phyloP scores from a whole-genome alignment of 2,888 invertebrate species.

The Eucera pruinosa region DNA sequence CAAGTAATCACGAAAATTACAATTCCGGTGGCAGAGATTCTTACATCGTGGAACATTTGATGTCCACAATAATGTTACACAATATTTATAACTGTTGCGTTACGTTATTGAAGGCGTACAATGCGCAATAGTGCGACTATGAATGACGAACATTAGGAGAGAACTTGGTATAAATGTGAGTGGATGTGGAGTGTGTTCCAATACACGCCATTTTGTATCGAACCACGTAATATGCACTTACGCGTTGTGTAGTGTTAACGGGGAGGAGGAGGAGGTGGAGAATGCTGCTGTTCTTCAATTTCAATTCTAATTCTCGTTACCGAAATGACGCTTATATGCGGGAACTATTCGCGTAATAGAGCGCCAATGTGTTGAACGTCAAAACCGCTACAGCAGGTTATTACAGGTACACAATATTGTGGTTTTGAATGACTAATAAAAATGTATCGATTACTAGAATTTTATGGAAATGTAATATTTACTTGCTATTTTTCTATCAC shows the following conservation, averaged over 20 bases:
- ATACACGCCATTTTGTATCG: slow-evolving; percentile 18
- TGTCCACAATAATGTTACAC: slow-evolving; percentile 11
- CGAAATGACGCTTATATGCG: not conserved
- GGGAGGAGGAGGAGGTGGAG: not conserved
- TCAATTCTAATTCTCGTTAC: slow-evolving; percentile 15
- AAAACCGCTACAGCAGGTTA: not conserved
- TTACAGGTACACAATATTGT: not conserved
- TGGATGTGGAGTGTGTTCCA: slow-evolving; percentile 33
- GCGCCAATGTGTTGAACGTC: not conserved
- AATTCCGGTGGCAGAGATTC: slow-evolving; percentile 3
- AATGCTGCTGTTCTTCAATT: slow-evolving; percentile 22
- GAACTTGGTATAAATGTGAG: slow-evolving; percentile 35
- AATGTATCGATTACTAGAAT: no score
- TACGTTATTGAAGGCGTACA: slow-evolving; percentile 7
- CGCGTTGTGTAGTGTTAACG: not conserved
- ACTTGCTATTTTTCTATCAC: no score
- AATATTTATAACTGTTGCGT: slow-evolving; percentile 5
- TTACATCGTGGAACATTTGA: not conserved
- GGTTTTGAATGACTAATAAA: not conserved
- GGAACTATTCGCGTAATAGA: not conserved
- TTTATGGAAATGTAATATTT: not conserved
- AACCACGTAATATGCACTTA: slow-evolving; percentile 35
- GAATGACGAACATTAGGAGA: slow-evolving; percentile 40
- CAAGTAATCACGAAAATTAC: no score
- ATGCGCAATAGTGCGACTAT: slow-evolving; percentile 26